phyloP scores from a whole-genome alignment of 2,113 vertebrate species.

The Corvus hawaiiensis region DNA sequence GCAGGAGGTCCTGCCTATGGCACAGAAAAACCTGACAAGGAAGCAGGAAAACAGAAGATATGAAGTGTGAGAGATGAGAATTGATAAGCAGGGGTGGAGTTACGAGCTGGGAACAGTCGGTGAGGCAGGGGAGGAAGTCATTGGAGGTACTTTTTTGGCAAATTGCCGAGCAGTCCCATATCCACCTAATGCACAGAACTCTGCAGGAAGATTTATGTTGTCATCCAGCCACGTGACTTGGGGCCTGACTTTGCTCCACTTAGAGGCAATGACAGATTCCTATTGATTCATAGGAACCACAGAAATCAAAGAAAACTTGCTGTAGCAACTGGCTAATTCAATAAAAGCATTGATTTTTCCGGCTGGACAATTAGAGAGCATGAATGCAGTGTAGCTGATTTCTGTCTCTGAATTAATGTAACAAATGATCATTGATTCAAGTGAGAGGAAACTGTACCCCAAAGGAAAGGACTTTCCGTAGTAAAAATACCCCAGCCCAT shows the following conservation, averaged over 20 bases:
- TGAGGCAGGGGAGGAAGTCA: neutral
- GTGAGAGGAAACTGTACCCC: neutral
- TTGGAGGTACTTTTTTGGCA: fast-evolving
- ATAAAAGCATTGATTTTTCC: conserved; percentile 64
- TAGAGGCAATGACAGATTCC: neutral
- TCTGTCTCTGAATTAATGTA: conserved; percentile 58
- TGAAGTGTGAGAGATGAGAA: neutral
- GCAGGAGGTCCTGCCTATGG: neutral
- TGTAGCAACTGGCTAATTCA: conserved; percentile 55
- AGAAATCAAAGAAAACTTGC: conserved; percentile 60
- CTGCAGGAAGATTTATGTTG: neutral
- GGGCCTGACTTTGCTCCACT: neutral
- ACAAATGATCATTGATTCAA: conserved; percentile 58
- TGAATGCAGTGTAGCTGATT: conserved; percentile 42
- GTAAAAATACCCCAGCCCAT: neutral
- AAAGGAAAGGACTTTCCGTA: neutral
- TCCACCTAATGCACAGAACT: neutral
- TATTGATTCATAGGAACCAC: conserved; percentile 37
- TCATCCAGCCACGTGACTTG: neutral
- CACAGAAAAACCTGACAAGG: neutral
- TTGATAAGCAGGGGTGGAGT: neutral
- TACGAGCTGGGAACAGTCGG: neutral
- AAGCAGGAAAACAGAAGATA: neutral
- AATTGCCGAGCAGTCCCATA: neutral
- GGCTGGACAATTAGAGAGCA: conserved; percentile 55